These are phyloP conservation scores for Anabacerthia variegaticeps DNA, from an alignment of 2,797 vertebrate species.

Conservation along the genomic window DNA sequence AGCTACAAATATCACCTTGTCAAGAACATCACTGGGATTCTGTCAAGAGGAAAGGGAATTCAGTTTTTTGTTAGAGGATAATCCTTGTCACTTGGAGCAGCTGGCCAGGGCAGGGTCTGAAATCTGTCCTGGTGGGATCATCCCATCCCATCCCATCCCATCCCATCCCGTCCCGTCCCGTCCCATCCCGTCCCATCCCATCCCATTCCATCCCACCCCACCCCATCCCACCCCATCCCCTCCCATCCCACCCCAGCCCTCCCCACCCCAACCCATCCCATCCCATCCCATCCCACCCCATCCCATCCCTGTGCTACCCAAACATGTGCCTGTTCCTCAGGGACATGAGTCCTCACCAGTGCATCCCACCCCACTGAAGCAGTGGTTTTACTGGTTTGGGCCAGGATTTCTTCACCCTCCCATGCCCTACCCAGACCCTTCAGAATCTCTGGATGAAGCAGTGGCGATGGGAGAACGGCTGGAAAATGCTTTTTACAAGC, in stretches of 20 bases:
- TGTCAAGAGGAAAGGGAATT: not conserved
- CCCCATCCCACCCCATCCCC: not conserved
- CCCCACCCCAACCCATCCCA: not conserved
- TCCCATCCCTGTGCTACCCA: not conserved
- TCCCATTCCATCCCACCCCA: not conserved
- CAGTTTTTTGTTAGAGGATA: not conserved
- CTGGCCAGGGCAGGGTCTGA: not conserved
- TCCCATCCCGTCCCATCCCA: not conserved
- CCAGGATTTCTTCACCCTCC: not conserved
- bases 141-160: not conserved
- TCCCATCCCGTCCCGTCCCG: not conserved
- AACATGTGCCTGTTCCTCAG: accelerated
- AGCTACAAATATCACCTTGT: not conserved
- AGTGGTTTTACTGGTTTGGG: not conserved
- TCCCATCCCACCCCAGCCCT: not conserved
- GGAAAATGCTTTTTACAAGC: not conserved
- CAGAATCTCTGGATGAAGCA: not conserved
- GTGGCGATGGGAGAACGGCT: accelerated
- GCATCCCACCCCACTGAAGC: not conserved
- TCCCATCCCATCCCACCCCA: not conserved
- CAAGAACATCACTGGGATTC: not conserved
- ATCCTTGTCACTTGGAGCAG: accelerated
- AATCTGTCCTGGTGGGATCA: not conserved
- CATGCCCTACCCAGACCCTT: not conserved
- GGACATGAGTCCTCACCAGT: not conserved